Evolutionary conservation across 2,888 invertebrate species (phyloP).

Genomic region (Adineta ricciae): DNA sequence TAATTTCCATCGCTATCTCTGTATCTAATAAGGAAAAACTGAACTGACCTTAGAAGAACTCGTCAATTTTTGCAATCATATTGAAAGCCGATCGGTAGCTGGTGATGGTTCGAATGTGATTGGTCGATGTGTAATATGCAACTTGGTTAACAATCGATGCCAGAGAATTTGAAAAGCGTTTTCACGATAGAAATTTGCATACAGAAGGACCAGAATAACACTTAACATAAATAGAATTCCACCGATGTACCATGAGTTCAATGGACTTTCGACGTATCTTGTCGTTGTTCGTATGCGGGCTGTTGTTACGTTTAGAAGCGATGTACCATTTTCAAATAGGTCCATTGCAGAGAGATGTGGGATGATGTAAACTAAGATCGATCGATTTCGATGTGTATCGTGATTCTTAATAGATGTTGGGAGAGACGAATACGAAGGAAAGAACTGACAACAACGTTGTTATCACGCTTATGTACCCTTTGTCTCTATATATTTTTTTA

Average conservation of each 20-base stretch:
- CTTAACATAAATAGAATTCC: neutral
- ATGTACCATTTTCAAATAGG: no score
- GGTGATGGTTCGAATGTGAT: neutral
- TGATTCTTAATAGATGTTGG: neutral
- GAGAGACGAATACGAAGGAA: neutral
- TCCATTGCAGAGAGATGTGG: neutral
- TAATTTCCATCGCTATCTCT: no score
- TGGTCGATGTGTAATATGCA: neutral
- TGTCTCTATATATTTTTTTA: neutral
- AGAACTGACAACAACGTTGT: neutral
- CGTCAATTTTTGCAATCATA: neutral
- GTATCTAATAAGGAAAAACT: no score
- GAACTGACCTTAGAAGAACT: neutral
- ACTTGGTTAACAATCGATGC: neutral
- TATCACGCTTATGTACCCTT: neutral
- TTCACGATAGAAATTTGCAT: neutral
- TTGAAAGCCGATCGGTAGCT: neutral
- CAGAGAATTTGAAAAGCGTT: neutral
- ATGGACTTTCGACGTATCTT: neutral
- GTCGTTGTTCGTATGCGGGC: neutral
- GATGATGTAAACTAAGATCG: neutral
- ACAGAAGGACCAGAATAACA: neutral
- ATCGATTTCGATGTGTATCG: neutral
- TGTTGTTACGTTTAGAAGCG: neutral
- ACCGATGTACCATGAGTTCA: neutral